Evolutionary conservation across 2,797 vertebrate genomes (phyloP), one percentile per base, ranked within the genome.

Genomic region (Trematomus bernacchii): DNA sequence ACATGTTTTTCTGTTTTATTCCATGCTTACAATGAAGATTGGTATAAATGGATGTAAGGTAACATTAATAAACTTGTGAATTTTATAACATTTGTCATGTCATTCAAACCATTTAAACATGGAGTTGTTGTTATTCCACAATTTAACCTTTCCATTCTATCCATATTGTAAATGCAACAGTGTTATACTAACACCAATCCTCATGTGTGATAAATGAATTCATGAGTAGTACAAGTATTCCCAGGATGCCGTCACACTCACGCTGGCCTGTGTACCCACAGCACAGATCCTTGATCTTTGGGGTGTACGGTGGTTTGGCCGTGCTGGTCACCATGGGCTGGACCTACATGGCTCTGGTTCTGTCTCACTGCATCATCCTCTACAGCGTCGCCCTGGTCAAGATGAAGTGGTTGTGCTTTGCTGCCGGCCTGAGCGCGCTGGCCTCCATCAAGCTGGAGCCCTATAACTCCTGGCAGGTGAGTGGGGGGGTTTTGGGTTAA

Each of bases 391-490:
- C 96, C 0, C 81, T 98, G 58, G 73, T 95, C 48, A 98, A 98
- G 86, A 96, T 92, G 88, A 97, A 95, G 78, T 98, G 97, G 97
- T 88, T 99, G 77, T 97, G 97, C 77, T 97, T 98, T 0, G 80
- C 89, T 3, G 95, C 97, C 0, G 98, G 98, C 18, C 93, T 99
- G 50, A 92, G 93, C 86, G 97, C 97, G 46, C 93, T 99, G 0
- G 96, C 97, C 16, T 97, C 97, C 46, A 96, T 99, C 92, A 99
- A 98, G 89, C 73, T 98, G 91, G 98, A 99, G 64, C 97, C 97
- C 0, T 97, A 97, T n/a, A 97, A 94, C 90, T 95, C 95, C 6
- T 99, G 97, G 98, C 98, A 99, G 97, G 98, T 98, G 71, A 87
- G 87, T 58, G 42, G 42, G 7, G 8, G 18, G 3, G 44, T 64